Evolutionary conservation across 2,888 invertebrate species (phyloP), one percentile per base, ranked within the genome.

Genomic region (Hermaeophaga mercurialis): DNA sequence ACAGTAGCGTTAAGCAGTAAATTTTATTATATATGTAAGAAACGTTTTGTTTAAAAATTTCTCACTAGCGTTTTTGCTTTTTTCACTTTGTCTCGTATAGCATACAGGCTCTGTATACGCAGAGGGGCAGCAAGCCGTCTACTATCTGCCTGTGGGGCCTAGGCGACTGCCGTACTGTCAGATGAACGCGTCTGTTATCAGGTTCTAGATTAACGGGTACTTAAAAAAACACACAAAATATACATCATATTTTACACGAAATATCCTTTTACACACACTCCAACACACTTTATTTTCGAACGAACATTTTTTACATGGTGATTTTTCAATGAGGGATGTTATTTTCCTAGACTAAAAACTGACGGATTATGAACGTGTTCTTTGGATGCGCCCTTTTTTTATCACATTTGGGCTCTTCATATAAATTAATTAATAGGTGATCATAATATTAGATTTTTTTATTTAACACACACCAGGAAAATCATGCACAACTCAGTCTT

Each of bases 91-190:
- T 79, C 78, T 78, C 76, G 75, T 78, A 78, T 78, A 79, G 79
- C 78, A 75, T 78, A 79, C 77, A 78, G 76, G 77, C 77, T 78
- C 75, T 78, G 77, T 76, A 74, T 78, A 73, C 75, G 77, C 73
- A 77, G 77, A 73, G 77, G 78, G 76, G 78, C 81, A 79, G 72
- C 80, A 80, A 73, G 73, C 76, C 78, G 74, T 69, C 78, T 71
- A 73, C 78, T 71, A 72, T 80, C 76, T 77, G 80, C 75, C 79
- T 78, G 72, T 79, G 80, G 80, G 80, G 77, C 77, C 79, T 80
- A 79, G 79, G 73, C 84, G 75, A 69, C 74, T 70, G 72, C 61
- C 54, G 24, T 24, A 43, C 33, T 52, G 33, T 55, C 63, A 73
- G 73, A 73, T 74, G 70, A 50, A 68, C 77, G 76, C 74, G 77